These are phyloP conservation scores for Macrotrachela quadricornifera DNA, from an alignment of 1,140 invertebrate species.

Conservation along the genomic window DNA sequence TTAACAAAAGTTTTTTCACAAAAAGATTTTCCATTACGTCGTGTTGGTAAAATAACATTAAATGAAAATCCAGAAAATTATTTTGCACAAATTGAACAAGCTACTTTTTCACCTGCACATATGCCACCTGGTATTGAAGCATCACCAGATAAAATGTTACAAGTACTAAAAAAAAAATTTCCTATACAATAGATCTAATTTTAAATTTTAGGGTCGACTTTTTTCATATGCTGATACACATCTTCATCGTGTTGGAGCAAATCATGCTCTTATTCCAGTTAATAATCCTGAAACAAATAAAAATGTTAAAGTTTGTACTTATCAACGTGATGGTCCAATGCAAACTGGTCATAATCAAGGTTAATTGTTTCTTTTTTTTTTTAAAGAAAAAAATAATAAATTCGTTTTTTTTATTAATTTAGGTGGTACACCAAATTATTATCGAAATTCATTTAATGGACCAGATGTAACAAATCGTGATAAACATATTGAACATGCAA, in stretches of 20 bases:
- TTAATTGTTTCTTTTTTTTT: background rate
- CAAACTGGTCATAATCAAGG: conserved; percentile 24
- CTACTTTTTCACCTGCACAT: conserved; percentile 73
- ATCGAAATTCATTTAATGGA: conserved; percentile 75
- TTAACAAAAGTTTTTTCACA: conserved; percentile 55
- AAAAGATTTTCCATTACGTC: conserved; percentile 62
- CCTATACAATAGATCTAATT: too few species aligned
- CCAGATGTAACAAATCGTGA: conserved; percentile 29
- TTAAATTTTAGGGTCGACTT: conserved; percentile 44
- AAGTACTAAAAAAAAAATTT: too few species aligned
- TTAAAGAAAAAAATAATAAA: too few species aligned
- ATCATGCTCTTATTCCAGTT: conserved; percentile 76
- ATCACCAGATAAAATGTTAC: conserved; percentile 73
- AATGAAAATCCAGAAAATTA: conserved; percentile 51
- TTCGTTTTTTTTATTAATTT: too few species aligned
- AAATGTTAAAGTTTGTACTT: conserved; percentile 38
- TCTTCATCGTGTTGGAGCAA: conserved; percentile 68
- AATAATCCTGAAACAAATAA: conserved; percentile 54
- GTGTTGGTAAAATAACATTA: conserved; percentile 67
- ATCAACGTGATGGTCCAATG: conserved; percentile 60
- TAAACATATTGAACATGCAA: background rate
- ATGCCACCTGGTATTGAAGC: conserved; percentile 59
- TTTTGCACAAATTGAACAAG: conserved; percentile 77
- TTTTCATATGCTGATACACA: conserved; percentile 88
- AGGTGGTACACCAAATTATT: conserved; percentile 65